Conservation (phyloP, 92 coral and sea anemone species). For the Parazoanthus darwini region DNA sequence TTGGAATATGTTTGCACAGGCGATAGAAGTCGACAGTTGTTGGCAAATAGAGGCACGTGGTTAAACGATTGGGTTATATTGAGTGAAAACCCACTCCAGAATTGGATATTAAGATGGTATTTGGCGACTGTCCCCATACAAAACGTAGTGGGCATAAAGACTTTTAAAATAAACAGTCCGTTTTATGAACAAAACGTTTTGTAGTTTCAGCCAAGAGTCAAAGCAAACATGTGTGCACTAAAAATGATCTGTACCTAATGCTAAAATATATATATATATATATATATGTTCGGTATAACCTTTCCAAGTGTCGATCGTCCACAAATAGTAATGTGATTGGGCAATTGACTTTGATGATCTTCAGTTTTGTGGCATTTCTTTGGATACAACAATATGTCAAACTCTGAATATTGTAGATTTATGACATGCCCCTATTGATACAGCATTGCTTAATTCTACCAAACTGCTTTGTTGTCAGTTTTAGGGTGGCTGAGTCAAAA, state of each 20-base stretch:
- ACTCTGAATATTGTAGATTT: neutral
- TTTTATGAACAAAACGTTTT: neutral
- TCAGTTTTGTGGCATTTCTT: neutral
- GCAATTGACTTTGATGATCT: neutral
- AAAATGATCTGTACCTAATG: neutral
- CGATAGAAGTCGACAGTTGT: conserved; percentile 7
- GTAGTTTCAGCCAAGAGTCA: neutral
- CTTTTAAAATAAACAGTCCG: neutral
- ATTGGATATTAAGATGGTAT: neutral
- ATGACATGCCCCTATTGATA: neutral
- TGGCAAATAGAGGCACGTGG: conserved; percentile 29
- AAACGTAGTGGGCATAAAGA: conserved; percentile 5
- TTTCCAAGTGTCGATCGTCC: neutral
- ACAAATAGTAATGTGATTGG: neutral
- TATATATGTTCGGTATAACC: neutral
- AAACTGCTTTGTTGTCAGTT: too few species aligned
- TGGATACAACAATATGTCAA: neutral
- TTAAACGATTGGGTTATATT: neutral
- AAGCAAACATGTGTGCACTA: conserved; percentile 4
- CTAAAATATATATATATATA: neutral
- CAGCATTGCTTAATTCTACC: neutral
- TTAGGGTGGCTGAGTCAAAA: too few species aligned
- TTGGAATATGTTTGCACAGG: conserved; percentile 15
- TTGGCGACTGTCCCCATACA: neutral
- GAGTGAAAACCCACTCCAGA: neutral